Evolutionary conservation across 2,888 invertebrate species (phyloP).

Genomic region (Macrophya annulata): DNA sequence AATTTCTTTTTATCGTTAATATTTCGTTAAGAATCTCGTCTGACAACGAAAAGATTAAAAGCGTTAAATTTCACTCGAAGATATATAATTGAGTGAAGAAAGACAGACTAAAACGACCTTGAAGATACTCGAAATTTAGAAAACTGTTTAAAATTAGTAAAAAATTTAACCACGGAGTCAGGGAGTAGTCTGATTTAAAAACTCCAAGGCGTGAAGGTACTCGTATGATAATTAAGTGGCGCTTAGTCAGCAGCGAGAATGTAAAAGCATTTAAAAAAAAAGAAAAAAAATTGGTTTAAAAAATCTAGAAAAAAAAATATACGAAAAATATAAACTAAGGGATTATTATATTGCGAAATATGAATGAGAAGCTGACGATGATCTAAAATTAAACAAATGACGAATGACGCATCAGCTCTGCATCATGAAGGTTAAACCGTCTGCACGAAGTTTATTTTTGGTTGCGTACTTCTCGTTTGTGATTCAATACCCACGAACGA

Average conservation of each 20-base stretch:
- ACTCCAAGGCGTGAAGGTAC: neutral
- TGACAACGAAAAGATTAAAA: neutral
- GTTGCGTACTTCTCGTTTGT: conserved; percentile 37
- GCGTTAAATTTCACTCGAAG: neutral
- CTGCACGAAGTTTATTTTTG: conserved; percentile 50
- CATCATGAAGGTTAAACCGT: conserved; percentile 51
- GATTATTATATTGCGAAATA: conserved; percentile 41
- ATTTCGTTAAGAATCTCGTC: neutral
- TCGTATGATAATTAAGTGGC: neutral
- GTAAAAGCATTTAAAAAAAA: neutral
- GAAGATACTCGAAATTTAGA: neutral
- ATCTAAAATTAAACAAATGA: conserved; percentile 66
- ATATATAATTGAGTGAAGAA: conserved; percentile 1
- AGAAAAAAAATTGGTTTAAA: neutral
- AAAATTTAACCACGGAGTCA: neutral
- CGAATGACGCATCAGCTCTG: conserved; percentile 59
- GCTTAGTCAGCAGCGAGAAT: neutral
- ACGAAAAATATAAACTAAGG: neutral
- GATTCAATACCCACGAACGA: neutral
- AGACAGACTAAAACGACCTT: neutral
- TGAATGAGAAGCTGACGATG: conserved; percentile 55
- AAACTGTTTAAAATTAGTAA: neutral
- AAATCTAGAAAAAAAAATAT: neutral
- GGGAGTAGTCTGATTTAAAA: neutral
- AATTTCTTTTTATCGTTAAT: neutral